Evolutionary conservation across 2,797 vertebrate genomes (phyloP).

Genomic region (Premnoplex brunnescens): DNA sequence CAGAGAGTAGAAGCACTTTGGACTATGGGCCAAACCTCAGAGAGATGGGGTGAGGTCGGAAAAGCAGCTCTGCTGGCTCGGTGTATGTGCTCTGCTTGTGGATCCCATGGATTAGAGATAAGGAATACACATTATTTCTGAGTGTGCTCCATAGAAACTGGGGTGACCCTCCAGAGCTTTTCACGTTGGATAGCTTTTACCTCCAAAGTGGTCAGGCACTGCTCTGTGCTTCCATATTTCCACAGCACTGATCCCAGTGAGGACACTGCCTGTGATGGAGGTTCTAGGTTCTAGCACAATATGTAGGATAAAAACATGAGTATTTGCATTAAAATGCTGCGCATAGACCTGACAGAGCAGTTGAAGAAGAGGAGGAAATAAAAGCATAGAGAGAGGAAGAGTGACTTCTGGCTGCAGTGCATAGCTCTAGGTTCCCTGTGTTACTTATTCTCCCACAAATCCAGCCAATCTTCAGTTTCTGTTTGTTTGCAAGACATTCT

Average conservation of each 20-base stretch:
- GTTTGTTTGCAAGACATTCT: background rate
- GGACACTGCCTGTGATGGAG: background rate
- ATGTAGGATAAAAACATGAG: background rate
- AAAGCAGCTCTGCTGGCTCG: background rate
- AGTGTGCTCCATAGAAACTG: background rate
- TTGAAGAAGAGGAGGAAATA: background rate
- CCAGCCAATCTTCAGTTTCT: background rate
- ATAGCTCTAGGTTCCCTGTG: background rate
- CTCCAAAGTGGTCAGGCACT: background rate
- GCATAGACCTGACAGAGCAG: background rate
- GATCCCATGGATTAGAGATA: background rate
- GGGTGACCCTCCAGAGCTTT: background rate
- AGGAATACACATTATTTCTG: background rate
- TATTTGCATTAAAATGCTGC: background rate
- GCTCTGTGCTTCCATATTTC: background rate
- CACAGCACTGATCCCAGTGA: background rate
- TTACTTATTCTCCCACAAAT: background rate
- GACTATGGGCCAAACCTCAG: background rate
- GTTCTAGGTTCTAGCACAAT: background rate
- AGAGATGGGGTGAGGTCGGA: background rate
- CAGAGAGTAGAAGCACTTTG: conserved; percentile 51
- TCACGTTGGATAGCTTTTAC: background rate
- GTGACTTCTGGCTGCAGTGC: background rate
- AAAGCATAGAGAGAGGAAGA: background rate
- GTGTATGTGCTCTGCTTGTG: background rate